These are phyloP conservation scores for Aurelia aurita complex sp. Pacific DNA, from an alignment of 30 jellyfish, hydroid and myxozoan genomes.

Conservation along the genomic window DNA sequence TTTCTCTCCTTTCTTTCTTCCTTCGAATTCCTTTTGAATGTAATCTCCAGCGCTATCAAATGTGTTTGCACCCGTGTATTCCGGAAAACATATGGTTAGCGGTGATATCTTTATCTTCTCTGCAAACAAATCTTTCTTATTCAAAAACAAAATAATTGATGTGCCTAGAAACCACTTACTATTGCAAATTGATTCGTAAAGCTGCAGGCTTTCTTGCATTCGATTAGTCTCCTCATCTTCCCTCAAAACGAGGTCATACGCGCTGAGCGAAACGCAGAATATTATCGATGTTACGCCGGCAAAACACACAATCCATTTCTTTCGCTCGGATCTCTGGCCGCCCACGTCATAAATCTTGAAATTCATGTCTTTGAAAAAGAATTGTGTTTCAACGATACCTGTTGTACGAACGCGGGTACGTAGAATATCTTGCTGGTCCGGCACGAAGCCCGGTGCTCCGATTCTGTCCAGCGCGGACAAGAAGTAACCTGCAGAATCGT, in stretches of 20 bases:
- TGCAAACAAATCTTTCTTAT: conserved; percentile 65
- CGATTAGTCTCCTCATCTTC: conserved; percentile 68
- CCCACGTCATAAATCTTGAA: conserved; percentile 71
- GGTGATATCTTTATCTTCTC: conserved; percentile 58
- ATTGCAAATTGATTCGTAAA: conserved; percentile 61
- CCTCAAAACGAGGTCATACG: conserved; percentile 90
- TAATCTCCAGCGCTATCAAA: conserved; percentile 47
- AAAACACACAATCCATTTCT: conserved; percentile 72
- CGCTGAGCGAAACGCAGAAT: conserved; percentile 82
- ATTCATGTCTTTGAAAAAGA: conserved; percentile 23
- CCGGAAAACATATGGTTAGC: conserved; percentile 49
- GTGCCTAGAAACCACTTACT: conserved; percentile 53
- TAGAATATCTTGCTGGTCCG: conserved; percentile 63
- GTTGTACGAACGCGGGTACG: conserved; percentile 57
- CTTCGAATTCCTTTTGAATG: conserved; percentile 34
- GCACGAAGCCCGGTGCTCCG: conserved; percentile 42
- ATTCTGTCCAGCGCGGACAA: conserved; percentile 30
- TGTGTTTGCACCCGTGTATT: conserved; percentile 43
- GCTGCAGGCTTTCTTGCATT: conserved; percentile 55
- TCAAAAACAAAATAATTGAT: conserved; percentile 49
- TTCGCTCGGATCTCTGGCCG: conserved; percentile 75
- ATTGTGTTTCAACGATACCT: conserved; percentile 58
- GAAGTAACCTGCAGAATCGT: conserved; percentile 43
- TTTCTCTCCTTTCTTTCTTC: conserved; percentile 33
- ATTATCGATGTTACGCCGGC: conserved; percentile 68